A percentile compares a stretch with the other conserved stretches of the same genome.
phyloP scores from a whole-genome alignment of 2,797 vertebrate genomes.

The Paratrypauchen microcephalus region DNA sequence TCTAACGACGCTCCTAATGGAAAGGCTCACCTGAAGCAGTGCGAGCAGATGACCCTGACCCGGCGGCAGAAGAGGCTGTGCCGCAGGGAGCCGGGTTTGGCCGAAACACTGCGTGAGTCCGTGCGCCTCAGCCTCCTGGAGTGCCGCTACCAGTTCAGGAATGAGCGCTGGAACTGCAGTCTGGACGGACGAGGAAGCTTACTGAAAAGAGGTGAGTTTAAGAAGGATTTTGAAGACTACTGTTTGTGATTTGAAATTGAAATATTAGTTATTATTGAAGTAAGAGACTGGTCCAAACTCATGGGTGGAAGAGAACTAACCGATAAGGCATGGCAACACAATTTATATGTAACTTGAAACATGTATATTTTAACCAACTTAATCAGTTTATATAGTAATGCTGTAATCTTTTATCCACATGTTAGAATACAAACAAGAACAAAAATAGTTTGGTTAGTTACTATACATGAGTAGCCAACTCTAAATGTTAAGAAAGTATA shows the following conservation, averaged over 20 bases:
- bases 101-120: constrained; percentile 91
- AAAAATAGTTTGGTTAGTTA: too few species aligned
- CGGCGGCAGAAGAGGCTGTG: constrained; percentile 91
- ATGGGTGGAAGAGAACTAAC: not conserved
- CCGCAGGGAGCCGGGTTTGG: constrained; percentile 90
- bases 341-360: too few species aligned
- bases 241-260: not conserved
- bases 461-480: too few species aligned
- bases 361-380: too few species aligned
- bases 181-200: constrained; percentile 91
- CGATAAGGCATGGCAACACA: not conserved
- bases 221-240: not conserved
- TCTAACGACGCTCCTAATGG: constrained; percentile 70
- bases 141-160: constrained; percentile 93
- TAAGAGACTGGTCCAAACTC: not conserved
- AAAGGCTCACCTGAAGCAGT: constrained; percentile 91
- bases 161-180: constrained; percentile 98
- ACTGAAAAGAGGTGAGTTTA: constrained; percentile 87
- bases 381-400: too few species aligned
- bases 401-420: too few species aligned
- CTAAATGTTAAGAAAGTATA: too few species aligned
- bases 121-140: constrained; percentile 90
- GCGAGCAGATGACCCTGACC: constrained; percentile 90
- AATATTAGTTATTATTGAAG: not conserved
- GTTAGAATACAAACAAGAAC: too few species aligned